Conservation (phyloP, 2,888 invertebrate species). For the Drosophila suboccidentalis region DNA sequence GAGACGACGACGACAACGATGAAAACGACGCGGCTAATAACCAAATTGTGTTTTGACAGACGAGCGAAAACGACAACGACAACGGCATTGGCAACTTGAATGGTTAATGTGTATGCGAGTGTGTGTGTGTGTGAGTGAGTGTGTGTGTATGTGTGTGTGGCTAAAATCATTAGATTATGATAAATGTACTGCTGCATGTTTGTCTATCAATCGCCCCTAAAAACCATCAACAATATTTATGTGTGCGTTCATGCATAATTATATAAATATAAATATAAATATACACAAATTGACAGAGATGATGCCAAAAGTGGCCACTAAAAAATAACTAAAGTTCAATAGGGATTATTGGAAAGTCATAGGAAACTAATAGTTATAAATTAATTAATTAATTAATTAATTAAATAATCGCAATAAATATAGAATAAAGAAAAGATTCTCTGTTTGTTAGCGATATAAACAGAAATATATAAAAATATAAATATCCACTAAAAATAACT, state of each 20-base stretch:
- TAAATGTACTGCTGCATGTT: slow-evolving; percentile 67
- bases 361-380: no score
- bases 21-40: slow-evolving; percentile 61
- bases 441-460: no score
- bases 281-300: slow-evolving; percentile 42
- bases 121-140: neutral
- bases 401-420: no score
- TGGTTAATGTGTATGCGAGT: slow-evolving; percentile 4
- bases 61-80: slow-evolving; percentile 22
- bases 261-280: slow-evolving; percentile 25
- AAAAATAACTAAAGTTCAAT: neutral
- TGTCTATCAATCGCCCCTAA: slow-evolving; percentile 50
- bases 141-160: slow-evolving; percentile 13
- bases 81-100: slow-evolving; percentile 31
- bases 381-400: no score
- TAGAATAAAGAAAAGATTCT: neutral
- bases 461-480: no score
- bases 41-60: slow-evolving; percentile 79
- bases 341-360: slow-evolving; percentile 25
- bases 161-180: slow-evolving; percentile 70
- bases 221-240: slow-evolving; percentile 48
- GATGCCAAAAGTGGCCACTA: slow-evolving; percentile 16
- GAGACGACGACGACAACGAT: slow-evolving; percentile 51
- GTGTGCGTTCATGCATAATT: slow-evolving; percentile 47
- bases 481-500: no score